Evolutionary conservation across 1,140 invertebrate genomes (phyloP).

Genomic region (Frieseomelitta varia): DNA sequence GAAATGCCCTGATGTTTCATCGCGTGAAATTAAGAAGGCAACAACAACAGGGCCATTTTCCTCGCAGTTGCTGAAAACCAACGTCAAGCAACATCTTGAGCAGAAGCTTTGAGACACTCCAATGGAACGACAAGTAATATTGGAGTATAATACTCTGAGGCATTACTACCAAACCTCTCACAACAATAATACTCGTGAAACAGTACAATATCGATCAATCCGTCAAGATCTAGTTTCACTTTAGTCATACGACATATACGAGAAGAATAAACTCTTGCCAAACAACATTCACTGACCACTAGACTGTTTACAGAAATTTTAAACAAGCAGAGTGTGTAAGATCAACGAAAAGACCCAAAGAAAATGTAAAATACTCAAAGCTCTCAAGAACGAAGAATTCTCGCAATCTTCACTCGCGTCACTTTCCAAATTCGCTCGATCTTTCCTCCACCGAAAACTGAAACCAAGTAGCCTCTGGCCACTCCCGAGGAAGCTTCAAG

Average conservation of each 20-base stretch:
- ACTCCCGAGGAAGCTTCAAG: rapidly evolving
- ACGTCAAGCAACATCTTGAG: neutral
- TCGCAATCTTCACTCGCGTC: neutral
- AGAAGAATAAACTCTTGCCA: neutral
- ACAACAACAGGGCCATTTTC: neutral
- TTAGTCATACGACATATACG: neutral
- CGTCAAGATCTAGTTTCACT: neutral
- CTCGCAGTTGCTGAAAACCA: neutral
- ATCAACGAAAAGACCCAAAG: neutral
- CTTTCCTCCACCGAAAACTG: neutral
- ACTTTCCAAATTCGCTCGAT: neutral
- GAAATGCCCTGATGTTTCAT: neutral
- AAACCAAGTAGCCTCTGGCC: rapidly evolving
- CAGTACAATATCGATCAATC: neutral
- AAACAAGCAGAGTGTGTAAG: neutral
- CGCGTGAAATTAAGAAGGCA: neutral
- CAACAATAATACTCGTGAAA: neutral
- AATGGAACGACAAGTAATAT: neutral
- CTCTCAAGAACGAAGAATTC: neutral
- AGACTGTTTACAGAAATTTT: too few relatives aligned
- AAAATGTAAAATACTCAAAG: rapidly evolving
- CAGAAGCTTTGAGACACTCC: neutral
- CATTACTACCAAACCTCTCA: neutral
- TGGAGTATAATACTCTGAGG: neutral
- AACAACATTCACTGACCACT: neutral